Evolutionary conservation across 2,888 invertebrate genomes (phyloP), one percentile per base, ranked within the genome.

Genomic region (Mesopsocus fuscifrons): DNA sequence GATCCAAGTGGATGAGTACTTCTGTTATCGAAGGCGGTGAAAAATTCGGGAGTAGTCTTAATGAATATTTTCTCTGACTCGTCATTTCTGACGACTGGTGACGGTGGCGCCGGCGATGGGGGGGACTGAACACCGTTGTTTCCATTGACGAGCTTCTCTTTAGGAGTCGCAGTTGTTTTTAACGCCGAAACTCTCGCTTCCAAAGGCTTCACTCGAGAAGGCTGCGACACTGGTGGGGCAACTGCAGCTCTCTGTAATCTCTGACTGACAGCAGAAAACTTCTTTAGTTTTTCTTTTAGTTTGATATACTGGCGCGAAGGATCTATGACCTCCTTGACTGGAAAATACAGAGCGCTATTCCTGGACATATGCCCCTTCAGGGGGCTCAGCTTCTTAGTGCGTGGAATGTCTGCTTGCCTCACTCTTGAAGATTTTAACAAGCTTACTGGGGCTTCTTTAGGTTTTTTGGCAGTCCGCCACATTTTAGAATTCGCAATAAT

Each of bases 1-100:
- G 69, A 67, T 6, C 68, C 68, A 3, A 68, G 51, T 15, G 66
- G 63, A 34, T 47, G 45, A 15, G 20, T 32, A 21, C 32, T 41
- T 16, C 23, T 32, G 26, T 44, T 40, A 6, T 35, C 41, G n/a
- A n/a, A n/a, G n/a, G 16, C 41, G 41, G 45, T 34, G 18, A 47
- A 42, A 40, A 32, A 47, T 30, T 47, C 45, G 13, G 38, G 38
- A 44, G 40, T 44, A 15, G 23, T 40, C 34, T 32, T 35, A 43
- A 17, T 15, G 35, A 32, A 20, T 18, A 3, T 35, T 16, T 18
- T 42, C 21, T 43, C 26, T n/a, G n/a, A n/a, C 4, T 34, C 21
- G 11, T 26, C 26, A 9, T 9, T 11, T 9, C 11, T 11, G 6
- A 9, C 26, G 8, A 11, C 11, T 6, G 26, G 26, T 26, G 26